Base-by-base conservation (phyloP, 2,113 vertebrate genomes). In the Tympanuchus pallidicinctus region DNA sequence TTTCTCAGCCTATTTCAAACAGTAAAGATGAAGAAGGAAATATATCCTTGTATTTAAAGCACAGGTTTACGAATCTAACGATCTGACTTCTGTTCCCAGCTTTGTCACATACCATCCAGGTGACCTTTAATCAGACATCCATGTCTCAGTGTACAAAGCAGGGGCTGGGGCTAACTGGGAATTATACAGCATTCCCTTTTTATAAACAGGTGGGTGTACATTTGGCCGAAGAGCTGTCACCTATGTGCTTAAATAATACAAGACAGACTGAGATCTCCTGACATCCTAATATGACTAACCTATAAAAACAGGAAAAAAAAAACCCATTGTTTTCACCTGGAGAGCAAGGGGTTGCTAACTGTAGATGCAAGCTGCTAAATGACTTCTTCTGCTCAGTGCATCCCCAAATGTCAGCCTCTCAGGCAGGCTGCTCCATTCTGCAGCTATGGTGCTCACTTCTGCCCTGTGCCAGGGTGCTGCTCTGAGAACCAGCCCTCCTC, bases 1-100 rank as follows among this genome's bases (percentile, higher is more conserved):
- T 50, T 97, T 88, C 94, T 92, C 84, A 91, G 52, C 36, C 42
- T 43, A 32, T 89, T 79, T 67, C 57, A 82, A 82, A 60, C 13
- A 38, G 47, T 70, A 65, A 82, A 88, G 92, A 85, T 20, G 38
- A 71, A 91, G 66, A 19, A 92, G 78, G 64, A 63, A 74, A 82
- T 2, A 82, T 36, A 67, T 38, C 17, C 17, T 87, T 64, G 20
- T 64, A 45, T 36, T 92, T 85, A 82, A 89, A 48, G 66, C 86
- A 54, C 36, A 78, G 43, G 47, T 84, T 90, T 90, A 45, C 45
- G 63, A 73, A 76, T 47, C 50, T 80, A 5, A 80, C 65, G 73
- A 63, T 56, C 40, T 82, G 69, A 63, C 47, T 89, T 82, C n/a
- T 80, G 16, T 30, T 90, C 42, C 74, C 86, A 25, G 4, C 59